Conservation (phyloP, 2,113 vertebrate genomes). For the Dasyornis broadbenti region DNA sequence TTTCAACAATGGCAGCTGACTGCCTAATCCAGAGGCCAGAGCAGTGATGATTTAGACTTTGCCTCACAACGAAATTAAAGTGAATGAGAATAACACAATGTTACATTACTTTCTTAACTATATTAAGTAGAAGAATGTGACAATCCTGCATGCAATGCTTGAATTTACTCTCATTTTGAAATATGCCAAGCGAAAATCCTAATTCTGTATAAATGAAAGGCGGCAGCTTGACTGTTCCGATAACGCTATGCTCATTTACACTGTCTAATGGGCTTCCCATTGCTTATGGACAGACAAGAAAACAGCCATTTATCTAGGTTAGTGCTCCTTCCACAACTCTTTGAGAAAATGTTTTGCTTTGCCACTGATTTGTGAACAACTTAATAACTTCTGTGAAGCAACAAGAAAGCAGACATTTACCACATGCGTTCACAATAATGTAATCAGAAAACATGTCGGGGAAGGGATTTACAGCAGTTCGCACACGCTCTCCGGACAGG, state of each 20-base stretch:
- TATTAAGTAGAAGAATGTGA: neutral
- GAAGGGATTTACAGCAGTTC: neutral
- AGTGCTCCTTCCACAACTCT: slow-evolving; percentile 2
- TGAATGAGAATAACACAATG: neutral
- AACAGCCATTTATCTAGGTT: slow-evolving; percentile 13
- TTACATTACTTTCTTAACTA: neutral
- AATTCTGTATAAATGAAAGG: neutral
- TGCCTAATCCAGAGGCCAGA: slow-evolving; percentile 9
- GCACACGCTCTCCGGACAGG: slow-evolving; percentile 15
- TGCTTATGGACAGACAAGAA: slow-evolving; percentile 25
- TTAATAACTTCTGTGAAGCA: slow-evolving; percentile 56
- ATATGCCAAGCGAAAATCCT: neutral
- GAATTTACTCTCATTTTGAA: neutral
- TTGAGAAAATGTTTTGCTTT: slow-evolving; percentile 41
- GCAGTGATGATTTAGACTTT: neutral
- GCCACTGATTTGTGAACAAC: slow-evolving; percentile 30
- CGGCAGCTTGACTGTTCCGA: neutral
- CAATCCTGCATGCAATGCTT: neutral
- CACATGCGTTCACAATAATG: slow-evolving; percentile 34
- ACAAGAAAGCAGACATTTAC: slow-evolving; percentile 42
- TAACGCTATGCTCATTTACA: slow-evolving; percentile 17
- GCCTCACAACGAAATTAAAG: neutral
- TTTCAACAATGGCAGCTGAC: slow-evolving; percentile 25
- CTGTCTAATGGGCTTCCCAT: slow-evolving; percentile 32
- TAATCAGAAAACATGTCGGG: neutral